A percentile compares a stretch with the other conserved stretches of the same genome.
Conservation (phyloP, 2,113 vertebrate genomes). For the Cyprinodon brontotheroides region DNA sequence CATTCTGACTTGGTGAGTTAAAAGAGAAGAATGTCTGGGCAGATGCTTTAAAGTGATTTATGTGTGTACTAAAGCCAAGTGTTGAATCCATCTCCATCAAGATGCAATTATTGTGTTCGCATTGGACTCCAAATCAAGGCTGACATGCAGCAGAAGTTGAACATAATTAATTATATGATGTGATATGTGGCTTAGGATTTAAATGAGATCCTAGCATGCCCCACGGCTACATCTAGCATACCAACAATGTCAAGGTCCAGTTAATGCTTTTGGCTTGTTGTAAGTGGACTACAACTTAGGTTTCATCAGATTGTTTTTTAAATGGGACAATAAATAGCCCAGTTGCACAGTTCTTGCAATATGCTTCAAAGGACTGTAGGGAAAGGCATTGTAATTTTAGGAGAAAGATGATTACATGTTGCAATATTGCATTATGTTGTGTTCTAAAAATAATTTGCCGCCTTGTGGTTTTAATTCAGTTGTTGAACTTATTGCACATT, state of each 20-base stretch:
- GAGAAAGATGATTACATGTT: too few relatives aligned
- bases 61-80: too few relatives aligned
- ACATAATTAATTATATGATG: conserved; percentile 43
- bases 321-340: neutral
- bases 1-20: neutral
- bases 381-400: too few relatives aligned
- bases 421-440: too few relatives aligned
- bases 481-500: too few relatives aligned
- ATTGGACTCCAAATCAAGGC: conserved; percentile 12
- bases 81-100: too few relatives aligned
- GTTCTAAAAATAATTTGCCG: too few relatives aligned
- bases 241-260: conserved; percentile 44
- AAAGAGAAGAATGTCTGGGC: neutral
- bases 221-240: conserved; percentile 32
- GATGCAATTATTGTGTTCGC: conserved; percentile 21
- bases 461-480: too few relatives aligned
- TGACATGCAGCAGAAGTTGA: conserved; percentile 21
- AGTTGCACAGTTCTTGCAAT: too few relatives aligned
- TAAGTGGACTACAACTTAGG: conserved; percentile 55
- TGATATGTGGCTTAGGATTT: conserved; percentile 46
- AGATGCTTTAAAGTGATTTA: too few relatives aligned
- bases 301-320: conserved; percentile 34
- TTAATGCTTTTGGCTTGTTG: conserved; percentile 41
- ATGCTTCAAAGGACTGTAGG: too few relatives aligned
- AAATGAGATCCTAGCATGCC: conserved; percentile 25